Evolutionary conservation across 2,888 invertebrate species (phyloP), one percentile per base, ranked within the genome.

Genomic region (Dynastes tityus): DNA sequence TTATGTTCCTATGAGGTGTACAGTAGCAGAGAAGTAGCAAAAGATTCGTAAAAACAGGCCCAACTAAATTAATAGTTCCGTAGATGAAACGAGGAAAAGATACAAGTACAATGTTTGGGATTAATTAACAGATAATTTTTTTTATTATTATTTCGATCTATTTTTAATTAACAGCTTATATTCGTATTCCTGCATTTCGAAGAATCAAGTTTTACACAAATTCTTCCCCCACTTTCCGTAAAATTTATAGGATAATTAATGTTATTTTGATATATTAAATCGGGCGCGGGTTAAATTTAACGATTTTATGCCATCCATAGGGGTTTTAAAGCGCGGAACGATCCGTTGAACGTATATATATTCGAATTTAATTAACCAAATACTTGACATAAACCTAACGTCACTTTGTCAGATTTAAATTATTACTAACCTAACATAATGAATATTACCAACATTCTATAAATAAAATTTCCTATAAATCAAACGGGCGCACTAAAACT

Each of bases 391-490:
- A 45, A 40, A 68, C 37, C 73, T 73, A 73, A 55, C 58, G 73
- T 73, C 73, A 73, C 73, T 73, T 73, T 73, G 73, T 73, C 73
- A 73, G 73, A 73, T 58, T 73, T 73, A 73, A 73, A 73, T 73
- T 73, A 73, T 73, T 45, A 61, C 73, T 45, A 32, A 37, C 58
- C 73, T 37, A 58, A 73, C 40, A 70, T 73, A 73, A 73, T 37
- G 73, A 58, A 73, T 73, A 73, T 73, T 73, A 40, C 73, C 73
- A 29, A 58, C 73, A 45, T 73, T 73, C 73, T 73, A 73, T 55
- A 73, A 73, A 73, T 73, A 73, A 73, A 73, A 73, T 73, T 58
- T 45, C 73, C 37, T 58, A 58, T 73, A 73, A 73, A 73, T 73
- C 73, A 73, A 73, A 58, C 37, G 37, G 22, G 16, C 40, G 73